Base-by-base conservation (phyloP, 2,888 invertebrate genomes). In the Polymixis lichenea region DNA sequence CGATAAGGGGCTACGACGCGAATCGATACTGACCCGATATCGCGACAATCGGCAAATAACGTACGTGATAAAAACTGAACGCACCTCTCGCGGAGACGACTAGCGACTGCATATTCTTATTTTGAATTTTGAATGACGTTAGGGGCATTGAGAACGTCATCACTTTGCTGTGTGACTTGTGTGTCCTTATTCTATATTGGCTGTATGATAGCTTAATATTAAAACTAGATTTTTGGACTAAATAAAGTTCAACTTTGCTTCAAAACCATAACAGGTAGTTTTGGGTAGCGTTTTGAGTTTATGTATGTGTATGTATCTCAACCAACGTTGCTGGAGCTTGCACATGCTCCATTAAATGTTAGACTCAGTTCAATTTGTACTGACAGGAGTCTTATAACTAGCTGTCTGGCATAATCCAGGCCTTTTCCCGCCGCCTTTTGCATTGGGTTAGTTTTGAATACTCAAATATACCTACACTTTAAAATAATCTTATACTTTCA, bases 21-120 rank as follows among this genome's bases (percentile, higher is more conserved):
- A 95, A 95, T 96, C 96, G 95, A 96, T 96, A 94, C 91, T 93
- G 93, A 93, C 94, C 93, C 86, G 91, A 91, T 93, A 93, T 85
- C 87, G 88, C 90, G 89, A 87, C 91, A 87, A 92, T 92, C 89
- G 87, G 91, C 91, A 94, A 94, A 95, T 94, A 89, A 87, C 87
- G 87, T 88, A 87, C 88, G 89, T 90, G 91, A 94, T 93, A 94
- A 94, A 94, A 94, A 92, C 87, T 75, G 89, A 92, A 91, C 93
- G 91, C 90, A 87, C 89, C 90, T 90, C 83, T 72, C 77, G 80
- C 82, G 77, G 79, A 87, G 87, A 85, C 82, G 73, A 77, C 76
- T 73, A 72, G 85, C 82, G 73, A 77, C 76, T 73, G 74, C 67
- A 75, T 32, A 67, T 87, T 87, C 82, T 75, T 86, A 80, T 76